Evolutionary conservation across 2,113 vertebrate genomes (phyloP).

Genomic region (Tyto alba): DNA sequence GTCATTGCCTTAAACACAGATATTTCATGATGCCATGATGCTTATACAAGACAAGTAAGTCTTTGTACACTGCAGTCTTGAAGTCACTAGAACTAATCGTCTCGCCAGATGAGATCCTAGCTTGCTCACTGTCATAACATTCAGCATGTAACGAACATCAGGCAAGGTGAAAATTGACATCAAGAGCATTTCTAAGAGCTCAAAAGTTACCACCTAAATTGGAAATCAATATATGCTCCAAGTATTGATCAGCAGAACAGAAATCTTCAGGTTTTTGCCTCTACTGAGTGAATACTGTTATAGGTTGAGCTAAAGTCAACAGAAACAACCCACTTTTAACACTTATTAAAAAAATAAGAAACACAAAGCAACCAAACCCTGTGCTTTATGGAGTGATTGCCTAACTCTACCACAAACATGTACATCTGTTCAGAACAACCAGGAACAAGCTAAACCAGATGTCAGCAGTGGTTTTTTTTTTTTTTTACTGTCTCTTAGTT

Average conservation of each 20-base stretch:
- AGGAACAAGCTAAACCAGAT: background rate
- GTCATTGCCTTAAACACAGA: conserved; percentile 51
- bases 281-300: background rate
- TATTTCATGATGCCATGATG: conserved; percentile 38
- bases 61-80: background rate
- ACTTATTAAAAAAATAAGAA: background rate
- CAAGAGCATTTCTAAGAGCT: conserved; percentile 24
- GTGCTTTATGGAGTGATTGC: background rate
- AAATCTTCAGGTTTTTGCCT: background rate
- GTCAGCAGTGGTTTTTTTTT: background rate
- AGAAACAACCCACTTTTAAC: background rate
- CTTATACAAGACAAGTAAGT: conserved; percentile 49
- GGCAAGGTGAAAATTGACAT: conserved; percentile 42
- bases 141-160: background rate
- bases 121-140: background rate
- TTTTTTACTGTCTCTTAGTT: background rate
- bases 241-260: conserved; percentile 20
- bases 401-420: background rate
- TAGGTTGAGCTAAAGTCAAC: background rate
- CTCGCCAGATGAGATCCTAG: background rate
- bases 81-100: background rate
- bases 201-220: conserved; percentile 46
- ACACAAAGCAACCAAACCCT: background rate
- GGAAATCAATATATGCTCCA: conserved; percentile 43
- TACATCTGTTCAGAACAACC: background rate